phyloP scores from a whole-genome alignment of 2,888 invertebrate genomes.

The Hirtodrosophila confusa region DNA sequence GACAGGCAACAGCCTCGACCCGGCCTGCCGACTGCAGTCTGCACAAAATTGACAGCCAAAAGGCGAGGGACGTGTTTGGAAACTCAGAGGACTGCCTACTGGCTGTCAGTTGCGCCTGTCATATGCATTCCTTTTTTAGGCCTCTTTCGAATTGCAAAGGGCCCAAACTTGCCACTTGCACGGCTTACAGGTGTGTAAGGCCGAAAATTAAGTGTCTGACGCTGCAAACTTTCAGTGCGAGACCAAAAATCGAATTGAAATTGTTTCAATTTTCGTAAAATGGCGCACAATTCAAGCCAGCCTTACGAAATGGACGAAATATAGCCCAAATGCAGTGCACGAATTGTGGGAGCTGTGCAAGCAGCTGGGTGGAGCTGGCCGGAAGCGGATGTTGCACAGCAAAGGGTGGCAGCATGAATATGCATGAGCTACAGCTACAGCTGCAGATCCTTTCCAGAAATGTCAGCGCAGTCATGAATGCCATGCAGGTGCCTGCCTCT shows the following conservation, averaged over 20 bases:
- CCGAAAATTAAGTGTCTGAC: slow-evolving; percentile 22
- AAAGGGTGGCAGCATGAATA: slow-evolving; percentile 40
- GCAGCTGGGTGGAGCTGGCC: slow-evolving; percentile 8
- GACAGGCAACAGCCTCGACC: slow-evolving; percentile 22
- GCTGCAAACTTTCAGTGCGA: slow-evolving; percentile 17
- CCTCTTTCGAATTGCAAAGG: slow-evolving; percentile 37
- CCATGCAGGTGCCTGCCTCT: slow-evolving; percentile 5
- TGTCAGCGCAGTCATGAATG: slow-evolving; percentile 27
- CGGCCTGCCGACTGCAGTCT: slow-evolving; percentile 15
- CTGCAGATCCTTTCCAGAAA: slow-evolving; percentile 55
- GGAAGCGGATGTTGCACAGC: slow-evolving; percentile 54
- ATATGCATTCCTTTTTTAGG: slow-evolving; percentile 60
- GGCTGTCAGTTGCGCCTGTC: slow-evolving; percentile 57
- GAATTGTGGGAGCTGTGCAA: slow-evolving; percentile 16
- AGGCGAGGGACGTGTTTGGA: background rate
- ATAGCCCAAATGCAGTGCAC: slow-evolving; percentile 24
- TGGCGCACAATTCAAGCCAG: slow-evolving; percentile 53
- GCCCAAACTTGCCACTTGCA: slow-evolving; percentile 46
- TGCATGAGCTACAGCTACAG: slow-evolving; percentile 41
- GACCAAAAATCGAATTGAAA: slow-evolving; percentile 67
- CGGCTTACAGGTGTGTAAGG: slow-evolving; percentile 15
- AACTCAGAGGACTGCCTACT: slow-evolving; percentile 24
- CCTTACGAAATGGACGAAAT: slow-evolving; percentile 48
- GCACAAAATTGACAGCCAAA: slow-evolving; percentile 18
- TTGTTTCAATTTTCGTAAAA: slow-evolving; percentile 74